A percentile compares a stretch with the other conserved stretches of the same genome.
Conservation (phyloP, 2,797 vertebrate species). For the Carduelis carduelis region DNA sequence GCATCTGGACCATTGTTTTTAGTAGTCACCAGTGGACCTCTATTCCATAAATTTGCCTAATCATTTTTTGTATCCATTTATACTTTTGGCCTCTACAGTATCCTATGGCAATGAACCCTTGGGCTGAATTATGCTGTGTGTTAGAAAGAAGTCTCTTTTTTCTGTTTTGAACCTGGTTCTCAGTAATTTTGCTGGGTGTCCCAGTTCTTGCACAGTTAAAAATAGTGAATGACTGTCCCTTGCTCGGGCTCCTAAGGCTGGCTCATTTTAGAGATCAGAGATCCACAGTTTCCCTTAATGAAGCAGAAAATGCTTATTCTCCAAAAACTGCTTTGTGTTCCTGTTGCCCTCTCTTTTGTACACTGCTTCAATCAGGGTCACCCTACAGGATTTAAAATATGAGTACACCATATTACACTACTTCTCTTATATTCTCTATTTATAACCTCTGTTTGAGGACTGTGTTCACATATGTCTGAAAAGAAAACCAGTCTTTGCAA, state of each 20-base stretch:
- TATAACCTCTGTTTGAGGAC: not conserved
- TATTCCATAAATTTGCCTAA: conserved; percentile 40
- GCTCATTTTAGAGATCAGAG: not conserved
- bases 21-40: not conserved
- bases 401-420: accelerated
- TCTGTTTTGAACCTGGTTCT: not conserved
- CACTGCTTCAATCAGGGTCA: not conserved
- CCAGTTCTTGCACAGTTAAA: not conserved
- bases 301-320: not conserved
- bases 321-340: not conserved
- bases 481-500: not conserved
- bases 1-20: conserved; percentile 2
- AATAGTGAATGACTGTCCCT: not conserved
- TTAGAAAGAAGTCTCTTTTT: not conserved
- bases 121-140: not conserved
- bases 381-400: not conserved
- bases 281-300: not conserved
- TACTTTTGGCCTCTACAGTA: not conserved
- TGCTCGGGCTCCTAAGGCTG: not conserved
- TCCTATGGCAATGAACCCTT: not conserved
- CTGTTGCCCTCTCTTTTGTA: not conserved
- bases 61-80: not conserved
- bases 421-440: not conserved
- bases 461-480: not conserved
- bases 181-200: not conserved